A percentile compares a stretch with the other conserved stretches of the same genome.
Evolutionary conservation across 2,888 invertebrate genomes (phyloP).

Genomic region (Pristionchus maxplancki): DNA sequence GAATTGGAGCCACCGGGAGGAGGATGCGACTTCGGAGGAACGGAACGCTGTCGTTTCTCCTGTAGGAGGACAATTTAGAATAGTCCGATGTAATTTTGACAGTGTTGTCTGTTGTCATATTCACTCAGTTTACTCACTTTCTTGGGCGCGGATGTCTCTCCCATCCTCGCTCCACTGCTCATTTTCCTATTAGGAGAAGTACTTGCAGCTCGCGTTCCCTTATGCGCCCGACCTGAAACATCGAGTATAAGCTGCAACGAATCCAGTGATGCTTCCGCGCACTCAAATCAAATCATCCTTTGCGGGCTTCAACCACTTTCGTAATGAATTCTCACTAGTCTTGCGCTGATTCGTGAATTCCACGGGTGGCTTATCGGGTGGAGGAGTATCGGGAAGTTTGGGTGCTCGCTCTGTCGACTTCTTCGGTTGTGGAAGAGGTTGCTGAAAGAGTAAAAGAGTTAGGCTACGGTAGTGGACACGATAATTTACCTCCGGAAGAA

Average conservation of each 20-base stretch:
- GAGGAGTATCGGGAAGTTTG: slow-evolving; percentile 64
- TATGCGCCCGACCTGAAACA: slow-evolving; percentile 24
- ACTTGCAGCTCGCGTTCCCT: slow-evolving; percentile 58
- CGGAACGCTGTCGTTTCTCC: slow-evolving; percentile 50
- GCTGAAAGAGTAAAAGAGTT: not conserved
- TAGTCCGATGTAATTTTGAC: not conserved
- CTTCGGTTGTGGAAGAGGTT: slow-evolving; percentile 35
- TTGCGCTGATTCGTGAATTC: slow-evolving; percentile 49
- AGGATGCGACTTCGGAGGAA: slow-evolving; percentile 48
- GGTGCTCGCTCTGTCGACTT: slow-evolving; percentile 58
- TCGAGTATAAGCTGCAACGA: not conserved
- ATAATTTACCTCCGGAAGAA: slow-evolving; percentile 6
- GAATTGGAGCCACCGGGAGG: slow-evolving; percentile 10
- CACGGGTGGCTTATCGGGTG: slow-evolving; percentile 61
- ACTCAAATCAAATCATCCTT: not conserved
- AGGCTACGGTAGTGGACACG: not conserved
- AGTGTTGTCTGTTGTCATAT: no score
- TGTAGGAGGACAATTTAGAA: no score
- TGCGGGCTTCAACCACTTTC: not conserved
- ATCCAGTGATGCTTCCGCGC: not conserved
- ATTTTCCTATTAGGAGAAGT: slow-evolving; percentile 62
- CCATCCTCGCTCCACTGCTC: not conserved
- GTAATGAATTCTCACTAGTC: slow-evolving; percentile 34
- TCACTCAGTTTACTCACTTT: slow-evolving; percentile 53
- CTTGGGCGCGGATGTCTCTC: not conserved